Base-by-base conservation (phyloP, 2,888 invertebrate genomes). In the Elmis aenea region DNA sequence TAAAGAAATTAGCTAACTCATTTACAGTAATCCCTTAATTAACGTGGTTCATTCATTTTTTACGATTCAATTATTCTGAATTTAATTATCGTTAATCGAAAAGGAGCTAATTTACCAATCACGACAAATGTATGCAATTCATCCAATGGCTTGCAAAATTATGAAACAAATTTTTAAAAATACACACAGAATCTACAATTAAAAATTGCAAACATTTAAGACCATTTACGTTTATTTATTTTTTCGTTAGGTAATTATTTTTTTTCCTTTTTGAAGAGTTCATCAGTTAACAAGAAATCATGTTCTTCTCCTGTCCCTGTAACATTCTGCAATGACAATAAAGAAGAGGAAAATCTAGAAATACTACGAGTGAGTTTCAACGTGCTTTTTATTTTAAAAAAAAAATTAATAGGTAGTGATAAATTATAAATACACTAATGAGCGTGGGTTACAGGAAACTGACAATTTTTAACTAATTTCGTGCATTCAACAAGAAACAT, bases 341-440 rank as follows among this genome's bases (percentile, higher is more conserved):
- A 47, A 28, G 61, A 61, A 25, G 48, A 50, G 31, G 62, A 61
- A 37, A 24, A 47, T 13, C 38, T 48, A 36, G 58, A 58, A 8
- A 26, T 46, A 13, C 37, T 28, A 11, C 41, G 45, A 16, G 46
- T 46, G 46, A 46, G 45, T 46, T 14, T 21, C n/a, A n/a, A n/a
- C n/a, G n/a, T n/a, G n/a, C n/a, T n/a, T n/a, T n/a, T n/a, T n/a
- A n/a, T n/a, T n/a, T n/a, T n/a, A n/a, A n/a, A n/a, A n/a, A n/a
- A n/a, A n/a, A n/a, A n/a, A n/a, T n/a, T n/a, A n/a, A n/a, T n/a
- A n/a, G n/a, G n/a, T n/a, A n/a, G n/a, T n/a, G n/a, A n/a, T n/a
- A n/a, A n/a, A n/a, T n/a, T n/a, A n/a, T n/a, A n/a, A n/a, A n/a
- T n/a, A n/a, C n/a, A n/a, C n/a, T n/a, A n/a, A n/a, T n/a, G n/a